phyloP scores from a whole-genome alignment of 1,140 invertebrate genomes.

The Diorhabda elongata region DNA sequence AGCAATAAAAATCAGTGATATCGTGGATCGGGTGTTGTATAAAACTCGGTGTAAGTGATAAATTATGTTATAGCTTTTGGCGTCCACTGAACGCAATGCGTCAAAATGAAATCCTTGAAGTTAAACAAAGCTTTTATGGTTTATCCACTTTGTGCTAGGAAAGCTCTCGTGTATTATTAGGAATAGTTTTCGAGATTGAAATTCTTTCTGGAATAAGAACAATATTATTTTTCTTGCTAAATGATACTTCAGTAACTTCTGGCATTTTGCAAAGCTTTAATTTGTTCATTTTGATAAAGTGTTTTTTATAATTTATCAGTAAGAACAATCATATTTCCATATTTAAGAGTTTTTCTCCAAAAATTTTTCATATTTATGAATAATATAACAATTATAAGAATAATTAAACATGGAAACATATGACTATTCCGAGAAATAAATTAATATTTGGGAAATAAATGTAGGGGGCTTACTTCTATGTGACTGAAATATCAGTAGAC shows the following conservation, averaged over 20 bases:
- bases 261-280: slow-evolving; percentile 8
- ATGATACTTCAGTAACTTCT: slow-evolving; percentile 10
- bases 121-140: slow-evolving; percentile 16
- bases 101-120: slow-evolving; percentile 11
- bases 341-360: too few relatives aligned
- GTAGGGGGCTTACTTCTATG: too few relatives aligned
- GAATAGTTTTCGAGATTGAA: background rate
- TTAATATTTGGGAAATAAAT: too few relatives aligned
- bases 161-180: slow-evolving; percentile 3
- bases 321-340: too few relatives aligned
- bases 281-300: too few relatives aligned
- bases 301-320: too few relatives aligned
- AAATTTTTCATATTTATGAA: too few relatives aligned
- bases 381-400: too few relatives aligned
- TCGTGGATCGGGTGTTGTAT: slow-evolving; percentile 1
- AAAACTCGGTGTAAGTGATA: slow-evolving; percentile 11
- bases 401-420: too few relatives aligned
- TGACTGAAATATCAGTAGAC: too few relatives aligned
- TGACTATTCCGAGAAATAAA: too few relatives aligned
- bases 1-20: slow-evolving; percentile 15
- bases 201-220: slow-evolving; percentile 7
- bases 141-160: slow-evolving; percentile 8
- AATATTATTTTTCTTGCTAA: slow-evolving; percentile 11
- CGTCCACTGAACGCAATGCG: slow-evolving; percentile 16
- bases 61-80: slow-evolving; percentile 19